A percentile compares a stretch with the other conserved stretches of the same genome.
These are phyloP conservation scores for Aleiodes alternator DNA, from an alignment of 2,888 invertebrate species.

Conservation along the genomic window DNA sequence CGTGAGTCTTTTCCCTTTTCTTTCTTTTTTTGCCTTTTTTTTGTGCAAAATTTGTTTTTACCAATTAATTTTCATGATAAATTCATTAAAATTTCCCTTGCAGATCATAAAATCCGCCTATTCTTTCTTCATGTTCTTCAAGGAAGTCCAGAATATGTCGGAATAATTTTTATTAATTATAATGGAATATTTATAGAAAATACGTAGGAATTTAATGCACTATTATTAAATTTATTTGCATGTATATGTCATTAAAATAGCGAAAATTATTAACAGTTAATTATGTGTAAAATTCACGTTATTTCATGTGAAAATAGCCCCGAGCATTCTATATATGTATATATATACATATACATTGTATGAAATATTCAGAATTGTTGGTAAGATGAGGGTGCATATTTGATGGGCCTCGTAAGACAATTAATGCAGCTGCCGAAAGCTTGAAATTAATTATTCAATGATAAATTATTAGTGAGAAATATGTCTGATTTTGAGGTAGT, in stretches of 20 bases:
- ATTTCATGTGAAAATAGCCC: not conserved
- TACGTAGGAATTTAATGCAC: conserved; percentile 16
- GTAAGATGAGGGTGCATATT: conserved; percentile 10
- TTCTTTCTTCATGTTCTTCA: conserved; percentile 45
- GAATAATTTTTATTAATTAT: not conserved
- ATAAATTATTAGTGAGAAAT: not conserved
- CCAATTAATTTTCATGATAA: not conserved
- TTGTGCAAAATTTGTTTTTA: not conserved
- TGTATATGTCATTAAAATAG: conserved; percentile 4
- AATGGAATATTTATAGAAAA: not conserved
- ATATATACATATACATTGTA: not conserved
- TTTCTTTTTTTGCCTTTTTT: not conserved
- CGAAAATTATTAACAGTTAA: conserved; percentile 9
- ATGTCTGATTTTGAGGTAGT: no score
- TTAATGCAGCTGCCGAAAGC: not conserved
- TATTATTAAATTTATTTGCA: conserved; percentile 11
- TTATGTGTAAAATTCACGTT: not conserved
- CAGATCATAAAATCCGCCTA: conserved; percentile 45
- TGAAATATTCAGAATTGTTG: conserved; percentile 11
- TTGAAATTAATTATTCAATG: not conserved
- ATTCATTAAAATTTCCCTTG: not conserved
- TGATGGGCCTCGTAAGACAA: not conserved
- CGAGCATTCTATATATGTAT: not conserved
- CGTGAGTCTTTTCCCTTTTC: conserved; percentile 21
- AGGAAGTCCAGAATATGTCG: conserved; percentile 21